Base-by-base conservation (phyloP, 2,113 vertebrate species). In the Chauna torquata region DNA sequence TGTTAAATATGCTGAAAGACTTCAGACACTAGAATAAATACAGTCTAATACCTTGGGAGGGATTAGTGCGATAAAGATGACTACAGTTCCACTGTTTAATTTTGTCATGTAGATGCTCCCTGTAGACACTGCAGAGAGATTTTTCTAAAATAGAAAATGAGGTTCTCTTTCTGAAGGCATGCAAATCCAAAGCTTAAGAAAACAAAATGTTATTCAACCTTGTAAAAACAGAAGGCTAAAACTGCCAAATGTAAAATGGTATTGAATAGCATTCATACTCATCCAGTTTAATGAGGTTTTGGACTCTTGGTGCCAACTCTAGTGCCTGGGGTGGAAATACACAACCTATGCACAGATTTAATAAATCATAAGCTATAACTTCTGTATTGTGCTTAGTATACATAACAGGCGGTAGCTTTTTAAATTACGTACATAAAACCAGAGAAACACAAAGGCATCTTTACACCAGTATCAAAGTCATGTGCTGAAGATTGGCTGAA, bases 71-170 rank as follows among this genome's bases (percentile, higher is more conserved):
- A 96, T 95, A 97, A 96, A 95, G 92, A 95, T 79, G 87, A 96
- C 77, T 94, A 80, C 57, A 92, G 77, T 45, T 86, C 74, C 74
- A 86, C 87, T 78, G 77, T 88, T 93, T 92, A 95, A 94, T 95
- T 97, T 90, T 94, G 95, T 93, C 80, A 72, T 93, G 71, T 82
- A 92, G 92, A 93, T 94, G 89, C 16, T 94, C 80, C 95, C 94
- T 85, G 54, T 79, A 90, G 94, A 91, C 86, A 47, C 36, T 55
- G 77, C 74, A 91, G 47, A 93, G 86, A 93, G 88, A 94, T 78
- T 97, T 97, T 96, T 96, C 94, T 92, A 68, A 96, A 97, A 95
- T 36, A 94, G 89, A 96, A 96, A 92, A 80, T 85, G 42, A 92
- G 22, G 59, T 93, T 97, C 85, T 90, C 36, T 94, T 91, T 92